Conservation (phyloP, 1,140 invertebrate species). For the Lysiphlebus fabarum region DNA sequence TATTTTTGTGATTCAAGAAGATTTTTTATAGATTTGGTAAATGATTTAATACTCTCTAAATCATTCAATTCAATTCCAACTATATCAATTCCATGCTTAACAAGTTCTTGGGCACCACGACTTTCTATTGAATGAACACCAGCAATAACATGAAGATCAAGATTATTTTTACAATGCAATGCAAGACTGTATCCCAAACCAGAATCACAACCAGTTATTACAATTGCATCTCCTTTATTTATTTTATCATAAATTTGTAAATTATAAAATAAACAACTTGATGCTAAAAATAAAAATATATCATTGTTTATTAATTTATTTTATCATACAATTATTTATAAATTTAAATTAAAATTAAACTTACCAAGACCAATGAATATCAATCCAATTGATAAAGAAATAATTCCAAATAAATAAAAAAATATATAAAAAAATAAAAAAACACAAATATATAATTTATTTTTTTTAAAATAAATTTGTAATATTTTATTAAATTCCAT, state of each 20-base stretch:
- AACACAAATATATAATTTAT: no score
- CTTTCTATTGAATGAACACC: slow-evolving; percentile 63
- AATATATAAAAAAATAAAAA: no score
- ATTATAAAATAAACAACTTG: neutral
- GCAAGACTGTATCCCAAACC: slow-evolving; percentile 77
- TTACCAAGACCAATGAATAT: no score
- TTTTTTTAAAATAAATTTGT: no score
- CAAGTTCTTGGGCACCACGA: slow-evolving; percentile 53
- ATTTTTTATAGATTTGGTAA: slow-evolving; percentile 46
- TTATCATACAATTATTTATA: no score
- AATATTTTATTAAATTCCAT: no score
- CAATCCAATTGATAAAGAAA: no score
- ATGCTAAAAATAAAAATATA: no score
- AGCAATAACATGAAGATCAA: slow-evolving; percentile 67
- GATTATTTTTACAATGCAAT: slow-evolving; percentile 54
- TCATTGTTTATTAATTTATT: no score
- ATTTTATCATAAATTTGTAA: neutral
- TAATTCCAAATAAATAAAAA: no score
- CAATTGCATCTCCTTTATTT: slow-evolving; percentile 51
- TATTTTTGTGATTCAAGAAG: slow-evolving; percentile 51
- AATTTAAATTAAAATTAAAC: no score
- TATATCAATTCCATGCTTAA: slow-evolving; percentile 48
- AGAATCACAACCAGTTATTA: slow-evolving; percentile 80
- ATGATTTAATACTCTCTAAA: slow-evolving; percentile 56
- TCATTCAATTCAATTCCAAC: slow-evolving; percentile 67